A percentile compares a stretch with the other conserved stretches of the same genome.
Conservation (phyloP, 2,113 vertebrate species). For the Salvator merianae region DNA sequence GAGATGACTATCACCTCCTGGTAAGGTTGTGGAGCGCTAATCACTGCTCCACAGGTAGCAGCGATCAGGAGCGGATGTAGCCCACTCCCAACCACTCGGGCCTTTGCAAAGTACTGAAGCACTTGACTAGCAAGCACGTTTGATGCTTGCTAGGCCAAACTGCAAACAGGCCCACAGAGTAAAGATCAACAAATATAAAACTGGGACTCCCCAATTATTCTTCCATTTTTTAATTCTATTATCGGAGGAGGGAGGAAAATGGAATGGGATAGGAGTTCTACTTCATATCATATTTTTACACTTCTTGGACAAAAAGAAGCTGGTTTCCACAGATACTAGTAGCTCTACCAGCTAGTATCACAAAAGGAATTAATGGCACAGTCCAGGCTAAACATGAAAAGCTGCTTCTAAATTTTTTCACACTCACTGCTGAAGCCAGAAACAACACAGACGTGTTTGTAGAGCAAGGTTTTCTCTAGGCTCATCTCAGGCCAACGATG, state of each 20-base stretch:
- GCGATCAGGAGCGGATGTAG: too few species aligned
- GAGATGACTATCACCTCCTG: too few species aligned
- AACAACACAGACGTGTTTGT: not conserved
- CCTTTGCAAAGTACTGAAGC: too few species aligned
- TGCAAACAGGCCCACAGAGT: too few species aligned
- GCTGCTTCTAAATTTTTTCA: not conserved
- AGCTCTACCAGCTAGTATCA: not conserved
- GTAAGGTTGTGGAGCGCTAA: too few species aligned
- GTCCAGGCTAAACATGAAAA: not conserved
- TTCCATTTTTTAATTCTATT: too few species aligned
- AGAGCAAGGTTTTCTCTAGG: not conserved
- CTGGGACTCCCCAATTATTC: too few species aligned
- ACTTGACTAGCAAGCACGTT: too few species aligned
- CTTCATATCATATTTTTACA: not conserved
- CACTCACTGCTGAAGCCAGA: not conserved
- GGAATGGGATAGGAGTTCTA: not conserved
- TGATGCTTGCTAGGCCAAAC: too few species aligned
- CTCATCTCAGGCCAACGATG: rapidly evolving
- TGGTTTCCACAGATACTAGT: not conserved
- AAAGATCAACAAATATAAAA: too few species aligned
- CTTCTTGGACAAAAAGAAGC: not conserved
- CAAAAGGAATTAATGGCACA: not conserved
- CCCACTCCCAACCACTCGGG: too few species aligned
- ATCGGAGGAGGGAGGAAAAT: not conserved
- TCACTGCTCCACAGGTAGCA: too few species aligned